Evolutionary conservation across 2,888 invertebrate species (phyloP), one percentile per base, ranked within the genome.

Genomic region (Oscheius sp.): DNA sequence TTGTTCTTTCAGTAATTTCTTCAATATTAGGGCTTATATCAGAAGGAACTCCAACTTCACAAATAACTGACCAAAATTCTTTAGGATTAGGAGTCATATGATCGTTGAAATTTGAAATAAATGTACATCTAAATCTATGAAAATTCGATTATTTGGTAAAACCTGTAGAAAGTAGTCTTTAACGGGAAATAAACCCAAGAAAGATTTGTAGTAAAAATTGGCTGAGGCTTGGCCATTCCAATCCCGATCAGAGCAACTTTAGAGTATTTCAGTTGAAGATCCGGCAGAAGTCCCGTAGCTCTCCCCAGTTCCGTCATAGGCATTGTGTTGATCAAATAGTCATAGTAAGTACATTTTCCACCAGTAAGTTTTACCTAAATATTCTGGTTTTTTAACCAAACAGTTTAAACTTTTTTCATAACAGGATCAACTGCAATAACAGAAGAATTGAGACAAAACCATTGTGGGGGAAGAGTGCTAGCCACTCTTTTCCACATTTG

Each of bases 71-170:
- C 82, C 82, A 82, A 64, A 50, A 82, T 33, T 55, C 25, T 23
- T 68, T 57, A 6, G 69, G 45, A 48, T 82, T 73, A 1, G 82
- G 82, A 6, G 80, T 80, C 65, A 82, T 65, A n/a, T 61, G 29
- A n/a, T 67, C 66, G 48, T 72, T 75, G 73, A 83, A 82, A 66
- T 82, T 82, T 6, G 82, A 82, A 17, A 82, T 68, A n/a, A 82
- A 72, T 5, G 82, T 83, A 70, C 81, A 82, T 23, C 82, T 75
- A 31, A 48, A 69, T 20, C 3, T 17, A 8, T 50, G 15, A 33
- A 33, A 17, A 8, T n/a, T 5, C 10, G 10, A 33, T 3, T n/a
- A 12, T 1, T 33, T 42, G 15, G 20, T 42, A 8, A 23, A 33
- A 69, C 65, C 71, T 42, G 52, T 82, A 81, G 66, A 81, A 82